Conservation (phyloP, 30 jellyfish, hydroid and myxozoan genomes). For the Sanderia malayensis region DNA sequence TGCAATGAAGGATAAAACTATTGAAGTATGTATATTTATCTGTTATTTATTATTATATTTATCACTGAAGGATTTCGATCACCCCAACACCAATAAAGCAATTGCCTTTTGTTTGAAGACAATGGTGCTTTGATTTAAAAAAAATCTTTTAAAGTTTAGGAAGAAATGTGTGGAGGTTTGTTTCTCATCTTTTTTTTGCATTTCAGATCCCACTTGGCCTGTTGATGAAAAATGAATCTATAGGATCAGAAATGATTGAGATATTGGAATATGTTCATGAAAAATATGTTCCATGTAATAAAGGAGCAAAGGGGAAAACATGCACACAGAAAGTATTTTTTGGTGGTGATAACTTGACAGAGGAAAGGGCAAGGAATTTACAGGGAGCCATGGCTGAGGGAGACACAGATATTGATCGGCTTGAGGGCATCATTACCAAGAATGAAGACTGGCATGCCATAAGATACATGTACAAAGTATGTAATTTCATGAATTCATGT, state of each 20-base stretch:
- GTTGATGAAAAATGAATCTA: slow-evolving; percentile 32
- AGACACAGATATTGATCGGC: slow-evolving; percentile 17
- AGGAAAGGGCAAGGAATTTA: slow-evolving; percentile 32
- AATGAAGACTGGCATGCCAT: slow-evolving; percentile 56
- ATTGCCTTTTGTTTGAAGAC: neutral
- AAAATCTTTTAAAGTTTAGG: no score
- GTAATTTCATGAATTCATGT: no score
- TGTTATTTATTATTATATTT: no score
- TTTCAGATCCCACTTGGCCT: slow-evolving; percentile 50
- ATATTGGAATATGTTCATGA: slow-evolving; percentile 17
- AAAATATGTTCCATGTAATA: slow-evolving; percentile 22
- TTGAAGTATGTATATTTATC: neutral
- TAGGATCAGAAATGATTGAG: slow-evolving; percentile 36
- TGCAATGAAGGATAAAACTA: neutral
- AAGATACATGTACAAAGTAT: slow-evolving; percentile 36
- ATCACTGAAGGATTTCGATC: neutral
- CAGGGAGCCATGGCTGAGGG: slow-evolving; percentile 46
- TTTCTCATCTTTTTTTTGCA: neutral
- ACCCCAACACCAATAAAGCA: neutral
- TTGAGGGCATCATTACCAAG: slow-evolving; percentile 31
- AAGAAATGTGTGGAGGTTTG: neutral
- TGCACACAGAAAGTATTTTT: slow-evolving; percentile 14
- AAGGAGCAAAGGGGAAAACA: neutral
- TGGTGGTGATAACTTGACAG: slow-evolving; percentile 51
- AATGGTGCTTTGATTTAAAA: neutral